These are phyloP conservation scores for Crocidura indochinensis DNA, from an alignment of 2,797 vertebrate species.

Conservation along the genomic window DNA sequence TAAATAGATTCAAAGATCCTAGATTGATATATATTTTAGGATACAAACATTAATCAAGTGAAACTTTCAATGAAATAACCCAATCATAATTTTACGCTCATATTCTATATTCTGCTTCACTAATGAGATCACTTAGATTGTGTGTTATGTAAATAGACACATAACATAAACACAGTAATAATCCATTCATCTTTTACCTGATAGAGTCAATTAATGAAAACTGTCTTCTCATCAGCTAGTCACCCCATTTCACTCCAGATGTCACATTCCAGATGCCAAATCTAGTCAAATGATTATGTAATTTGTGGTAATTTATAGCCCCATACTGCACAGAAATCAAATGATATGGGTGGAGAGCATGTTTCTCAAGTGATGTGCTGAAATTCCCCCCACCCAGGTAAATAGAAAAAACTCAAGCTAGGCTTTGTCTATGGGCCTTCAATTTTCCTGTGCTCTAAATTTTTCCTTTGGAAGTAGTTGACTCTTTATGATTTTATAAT, in stretches of 20 bases:
- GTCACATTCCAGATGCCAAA: slow-evolving; percentile 51
- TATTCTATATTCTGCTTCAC: slow-evolving; percentile 68
- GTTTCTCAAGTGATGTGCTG: background rate
- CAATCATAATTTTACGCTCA: slow-evolving; percentile 20
- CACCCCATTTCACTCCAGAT: slow-evolving; percentile 33
- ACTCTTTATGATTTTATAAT: background rate
- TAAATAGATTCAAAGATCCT: slow-evolving; percentile 24
- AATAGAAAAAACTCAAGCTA: background rate
- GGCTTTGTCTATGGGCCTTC: background rate
- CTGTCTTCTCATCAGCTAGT: slow-evolving; percentile 49
- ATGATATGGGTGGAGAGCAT: background rate
- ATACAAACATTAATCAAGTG: slow-evolving; percentile 63
- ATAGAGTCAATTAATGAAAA: slow-evolving; percentile 49
- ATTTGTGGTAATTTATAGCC: slow-evolving; percentile 17
- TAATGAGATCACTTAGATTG: slow-evolving; percentile 61
- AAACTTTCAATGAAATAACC: slow-evolving; percentile 59
- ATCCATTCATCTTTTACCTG: slow-evolving; percentile 43
- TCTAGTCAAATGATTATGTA: slow-evolving; percentile 8
- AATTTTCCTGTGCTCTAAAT: background rate
- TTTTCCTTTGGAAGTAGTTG: background rate
- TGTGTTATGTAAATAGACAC: slow-evolving; percentile 60
- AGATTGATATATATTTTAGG: slow-evolving; percentile 42
- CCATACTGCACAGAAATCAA: slow-evolving; percentile 9
- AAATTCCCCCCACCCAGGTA: background rate
- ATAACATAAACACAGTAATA: slow-evolving; percentile 59